Conservation (phyloP, 2,113 vertebrate species). For the Ageneiosus marmoratus region DNA sequence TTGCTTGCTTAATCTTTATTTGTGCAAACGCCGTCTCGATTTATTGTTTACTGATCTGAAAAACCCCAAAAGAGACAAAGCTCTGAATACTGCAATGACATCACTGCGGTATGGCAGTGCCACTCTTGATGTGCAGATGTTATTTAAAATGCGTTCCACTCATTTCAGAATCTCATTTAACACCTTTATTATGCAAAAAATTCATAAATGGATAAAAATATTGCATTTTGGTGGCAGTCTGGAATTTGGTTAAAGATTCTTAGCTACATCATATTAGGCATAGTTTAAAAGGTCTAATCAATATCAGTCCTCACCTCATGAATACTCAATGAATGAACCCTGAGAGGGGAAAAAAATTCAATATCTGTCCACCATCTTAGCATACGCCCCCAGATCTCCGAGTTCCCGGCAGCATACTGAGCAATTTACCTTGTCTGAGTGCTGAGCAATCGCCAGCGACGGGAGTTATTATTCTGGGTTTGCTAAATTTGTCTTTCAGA, state of each 20-base stretch:
- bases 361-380: slow-evolving; percentile 35
- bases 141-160: not conserved
- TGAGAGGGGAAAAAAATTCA: slow-evolving; percentile 32
- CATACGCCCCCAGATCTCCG: slow-evolving; percentile 3
- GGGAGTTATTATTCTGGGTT: slow-evolving; percentile 11
- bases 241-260: slow-evolving; percentile 30
- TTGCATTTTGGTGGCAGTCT: slow-evolving; percentile 15
- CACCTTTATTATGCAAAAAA: not conserved
- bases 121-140: not conserved
- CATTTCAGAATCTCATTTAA: not conserved
- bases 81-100: not conserved
- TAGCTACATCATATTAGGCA: slow-evolving; percentile 43
- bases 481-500: slow-evolving; percentile 18
- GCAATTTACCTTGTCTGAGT: slow-evolving; percentile 22
- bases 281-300: slow-evolving; percentile 50
- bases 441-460: not conserved
- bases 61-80: not conserved
- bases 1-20: slow-evolving; percentile 22
- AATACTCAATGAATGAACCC: slow-evolving; percentile 39
- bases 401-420: slow-evolving; percentile 15
- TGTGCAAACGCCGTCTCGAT: not conserved
- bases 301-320: slow-evolving; percentile 40
- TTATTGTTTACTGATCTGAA: not conserved
- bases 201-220: no score
- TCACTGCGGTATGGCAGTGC: not conserved